Conservation (phyloP, 2,888 invertebrate genomes). For the Heliconius ismenius region DNA sequence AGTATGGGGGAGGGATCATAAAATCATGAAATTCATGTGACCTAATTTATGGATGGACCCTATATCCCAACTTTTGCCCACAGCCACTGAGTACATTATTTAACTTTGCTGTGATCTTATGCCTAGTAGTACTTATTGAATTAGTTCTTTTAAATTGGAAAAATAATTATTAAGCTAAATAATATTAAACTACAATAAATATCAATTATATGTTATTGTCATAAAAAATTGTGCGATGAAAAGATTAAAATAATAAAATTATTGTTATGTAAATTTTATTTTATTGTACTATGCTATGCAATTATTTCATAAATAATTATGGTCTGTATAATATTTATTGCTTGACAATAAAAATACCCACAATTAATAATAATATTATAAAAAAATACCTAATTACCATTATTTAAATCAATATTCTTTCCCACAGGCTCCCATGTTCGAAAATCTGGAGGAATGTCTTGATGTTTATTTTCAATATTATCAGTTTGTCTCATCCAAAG, state of each 20-base stretch:
- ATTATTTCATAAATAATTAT: too few species aligned
- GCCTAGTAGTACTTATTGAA: not conserved
- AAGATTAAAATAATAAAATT: not conserved
- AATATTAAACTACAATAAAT: too few species aligned
- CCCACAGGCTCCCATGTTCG: constrained; percentile 64
- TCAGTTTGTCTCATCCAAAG: constrained; percentile 40
- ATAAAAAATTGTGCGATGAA: not conserved
- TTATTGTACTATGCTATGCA: too few species aligned
- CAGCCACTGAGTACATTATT: too few species aligned
- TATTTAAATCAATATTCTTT: constrained; percentile 46
- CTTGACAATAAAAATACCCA: not conserved
- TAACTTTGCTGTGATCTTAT: too few species aligned
- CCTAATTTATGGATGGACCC: not conserved
- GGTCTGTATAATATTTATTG: too few species aligned
- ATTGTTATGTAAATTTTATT: too few species aligned
- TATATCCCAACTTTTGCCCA: not conserved
- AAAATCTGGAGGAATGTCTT: constrained; percentile 57
- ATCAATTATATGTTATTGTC: not conserved
- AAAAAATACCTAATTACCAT: constrained; percentile 47
- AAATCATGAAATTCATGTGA: not conserved
- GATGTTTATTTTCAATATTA: constrained; percentile 32
- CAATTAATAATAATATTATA: not conserved
- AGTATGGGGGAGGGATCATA: too few species aligned
- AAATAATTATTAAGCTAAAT: not conserved
- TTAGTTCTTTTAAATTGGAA: not conserved